phyloP scores from a whole-genome alignment of 1,140 invertebrate genomes.

The Cyclargus thomasi region DNA sequence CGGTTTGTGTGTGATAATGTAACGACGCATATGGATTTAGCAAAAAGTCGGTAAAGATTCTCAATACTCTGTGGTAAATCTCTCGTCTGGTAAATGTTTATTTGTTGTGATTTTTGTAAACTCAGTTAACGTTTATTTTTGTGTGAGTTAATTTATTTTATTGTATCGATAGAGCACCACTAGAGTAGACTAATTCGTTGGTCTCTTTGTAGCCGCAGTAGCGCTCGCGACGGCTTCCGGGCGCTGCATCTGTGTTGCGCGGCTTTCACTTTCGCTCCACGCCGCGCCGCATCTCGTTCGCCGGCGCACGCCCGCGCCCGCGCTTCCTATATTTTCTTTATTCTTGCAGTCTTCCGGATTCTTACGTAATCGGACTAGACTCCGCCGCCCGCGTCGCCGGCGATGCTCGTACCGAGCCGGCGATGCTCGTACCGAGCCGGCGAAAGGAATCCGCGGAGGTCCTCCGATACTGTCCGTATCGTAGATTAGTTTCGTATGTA shows the following conservation, averaged over 20 bases:
- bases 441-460: background rate
- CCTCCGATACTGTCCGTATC: background rate
- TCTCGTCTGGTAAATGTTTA: background rate
- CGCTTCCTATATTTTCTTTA: constrained; percentile 56
- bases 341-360: constrained; percentile 38
- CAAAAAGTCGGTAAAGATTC: constrained; percentile 71
- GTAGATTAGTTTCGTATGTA: constrained; percentile 53
- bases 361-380: constrained; percentile 34
- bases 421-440: background rate
- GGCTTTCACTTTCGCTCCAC: constrained; percentile 70
- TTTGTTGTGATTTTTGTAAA: background rate
- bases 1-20: constrained; percentile 40
- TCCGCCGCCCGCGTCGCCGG: background rate
- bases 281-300: constrained; percentile 59
- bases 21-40: constrained; percentile 64
- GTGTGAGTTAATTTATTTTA: background rate
- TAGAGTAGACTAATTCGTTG: constrained; percentile 30
- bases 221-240: constrained; percentile 61
- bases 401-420: too few relatives aligned
- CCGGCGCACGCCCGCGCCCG: constrained; percentile 39
- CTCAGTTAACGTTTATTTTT: background rate
- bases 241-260: constrained; percentile 57
- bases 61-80: constrained; percentile 29
- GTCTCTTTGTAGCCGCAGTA: constrained; percentile 48
- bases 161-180: background rate